A percentile compares a stretch with the other conserved stretches of the same genome.
Conservation (phyloP, 2,113 vertebrate species). For the Candoia aspera region DNA sequence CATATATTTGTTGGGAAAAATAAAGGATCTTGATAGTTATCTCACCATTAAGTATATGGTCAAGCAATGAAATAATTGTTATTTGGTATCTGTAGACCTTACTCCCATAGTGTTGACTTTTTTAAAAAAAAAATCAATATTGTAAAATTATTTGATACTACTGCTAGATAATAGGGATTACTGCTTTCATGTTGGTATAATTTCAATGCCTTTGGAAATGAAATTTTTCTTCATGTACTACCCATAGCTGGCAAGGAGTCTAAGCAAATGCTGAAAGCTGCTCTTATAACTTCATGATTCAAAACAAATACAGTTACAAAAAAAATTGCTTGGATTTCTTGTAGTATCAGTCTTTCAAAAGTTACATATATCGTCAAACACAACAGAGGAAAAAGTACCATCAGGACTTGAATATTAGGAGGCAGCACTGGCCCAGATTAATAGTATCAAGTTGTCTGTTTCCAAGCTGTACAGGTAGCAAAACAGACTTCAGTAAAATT, state of each 20-base stretch:
- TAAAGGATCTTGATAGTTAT: not conserved
- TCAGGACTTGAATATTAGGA: not conserved
- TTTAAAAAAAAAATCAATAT: constrained; percentile 30
- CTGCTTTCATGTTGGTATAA: constrained; percentile 11
- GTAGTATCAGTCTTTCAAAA: not conserved
- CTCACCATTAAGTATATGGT: not conserved
- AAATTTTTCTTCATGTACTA: not conserved
- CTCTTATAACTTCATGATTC: not conserved
- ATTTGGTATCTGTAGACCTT: not conserved
- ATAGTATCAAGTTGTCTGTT: not conserved
- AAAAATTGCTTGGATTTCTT: not conserved
- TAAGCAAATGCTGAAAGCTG: not conserved
- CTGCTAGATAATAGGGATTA: constrained; percentile 3
- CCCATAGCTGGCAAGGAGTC: not conserved
- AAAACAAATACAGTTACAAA: not conserved
- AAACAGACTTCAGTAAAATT: not conserved
- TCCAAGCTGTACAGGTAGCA: not conserved
- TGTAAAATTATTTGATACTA: constrained; percentile 17
- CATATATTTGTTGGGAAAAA: not conserved
- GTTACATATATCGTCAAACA: not conserved
- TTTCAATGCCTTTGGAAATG: constrained; percentile 13
- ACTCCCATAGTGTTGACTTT: not conserved
- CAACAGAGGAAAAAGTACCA: not conserved
- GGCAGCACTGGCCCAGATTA: not conserved
- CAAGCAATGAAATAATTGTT: not conserved